These are phyloP conservation scores for Leptinotarsa defecta DNA, from an alignment of 1,140 invertebrate species.

Conservation along the genomic window DNA sequence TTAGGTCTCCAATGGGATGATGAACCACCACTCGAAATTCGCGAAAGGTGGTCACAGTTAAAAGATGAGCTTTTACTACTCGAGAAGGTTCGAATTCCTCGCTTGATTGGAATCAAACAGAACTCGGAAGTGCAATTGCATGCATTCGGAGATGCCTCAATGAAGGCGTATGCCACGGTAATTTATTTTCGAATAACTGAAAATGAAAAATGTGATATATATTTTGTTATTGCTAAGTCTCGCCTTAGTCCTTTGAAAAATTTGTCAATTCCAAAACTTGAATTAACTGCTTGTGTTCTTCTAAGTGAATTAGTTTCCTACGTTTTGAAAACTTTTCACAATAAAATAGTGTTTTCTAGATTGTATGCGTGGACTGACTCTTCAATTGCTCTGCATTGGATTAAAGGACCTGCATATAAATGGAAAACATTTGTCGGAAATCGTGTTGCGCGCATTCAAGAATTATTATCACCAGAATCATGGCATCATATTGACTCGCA, in stretches of 20 bases:
- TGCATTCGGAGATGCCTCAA: no score
- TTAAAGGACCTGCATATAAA: not conserved
- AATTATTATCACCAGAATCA: not conserved
- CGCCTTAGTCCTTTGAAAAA: not conserved
- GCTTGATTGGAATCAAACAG: not conserved
- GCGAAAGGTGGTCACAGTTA: slow-evolving; percentile 16
- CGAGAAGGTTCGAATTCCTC: slow-evolving; percentile 4
- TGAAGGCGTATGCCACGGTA: no score
- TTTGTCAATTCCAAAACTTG: not conserved
- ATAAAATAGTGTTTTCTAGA: not conserved
- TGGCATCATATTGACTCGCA: slow-evolving; percentile 3
- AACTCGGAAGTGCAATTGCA: no score
- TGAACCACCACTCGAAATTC: slow-evolving; percentile 1
- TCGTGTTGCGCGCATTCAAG: not conserved
- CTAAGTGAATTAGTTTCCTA: not conserved
- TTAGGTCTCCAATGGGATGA: slow-evolving; percentile 28
- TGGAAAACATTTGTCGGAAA: slow-evolving; percentile 18
- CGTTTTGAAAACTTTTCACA: not conserved
- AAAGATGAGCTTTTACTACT: not conserved
- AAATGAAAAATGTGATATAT: no score
- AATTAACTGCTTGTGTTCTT: slow-evolving; percentile 24
- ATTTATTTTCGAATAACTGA: no score
- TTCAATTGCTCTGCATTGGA: not conserved
- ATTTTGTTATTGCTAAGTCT: no score
- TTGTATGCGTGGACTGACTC: not conserved